Evolutionary conservation across 2,888 invertebrate genomes (phyloP), one percentile per base, ranked within the genome.

Genomic region (Zygogramma bicolorata): DNA sequence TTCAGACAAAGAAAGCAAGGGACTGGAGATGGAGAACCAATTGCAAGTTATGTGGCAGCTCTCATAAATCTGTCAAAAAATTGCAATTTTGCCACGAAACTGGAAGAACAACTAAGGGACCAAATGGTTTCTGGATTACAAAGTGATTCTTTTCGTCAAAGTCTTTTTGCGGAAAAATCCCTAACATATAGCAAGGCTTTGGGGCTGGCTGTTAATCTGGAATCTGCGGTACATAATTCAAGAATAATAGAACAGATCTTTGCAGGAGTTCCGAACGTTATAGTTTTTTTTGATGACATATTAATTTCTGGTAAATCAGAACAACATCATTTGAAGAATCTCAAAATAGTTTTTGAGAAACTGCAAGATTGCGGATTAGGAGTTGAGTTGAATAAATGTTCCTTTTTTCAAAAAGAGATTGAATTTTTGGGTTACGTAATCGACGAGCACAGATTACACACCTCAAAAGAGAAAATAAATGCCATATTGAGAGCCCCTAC

Each of bases 391-490:
- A 31, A 31, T 31, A 31, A 31, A 31, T 31, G 31, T 31, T 31
- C 31, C 7, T 31, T 31, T 31, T 31, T 31, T 31, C 31, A 31
- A 31, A 7, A 31, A 31, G 7, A 31, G 7, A 31, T 31, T 5
- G 7, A 31, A 5, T 31, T 31, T 31, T 31, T 31, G 31, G 31
- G 31, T 31, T 7, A 31, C 31, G 7, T 13, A 5, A 40, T 40
- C 5, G n/a, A n/a, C 4, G 40, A 40, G 4, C n/a, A n/a, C 15
- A 65, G 71, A 10, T 59, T 74, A 40, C 68, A 68, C 62, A 71
- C 62, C 4, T 63, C 53, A 13, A 22, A 65, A 58, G 60, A 71
- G 13, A 62, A 42, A 59, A 42, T 71, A 25, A 57, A 58, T 10
- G 70, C 63, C 2, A 59, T 71, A 18, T 20, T 25, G 18, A 58